A percentile compares a stretch with the other conserved stretches of the same genome.
Evolutionary conservation across 1,140 invertebrate species (phyloP).

Genomic region (Pogonognathellus flavescens): DNA sequence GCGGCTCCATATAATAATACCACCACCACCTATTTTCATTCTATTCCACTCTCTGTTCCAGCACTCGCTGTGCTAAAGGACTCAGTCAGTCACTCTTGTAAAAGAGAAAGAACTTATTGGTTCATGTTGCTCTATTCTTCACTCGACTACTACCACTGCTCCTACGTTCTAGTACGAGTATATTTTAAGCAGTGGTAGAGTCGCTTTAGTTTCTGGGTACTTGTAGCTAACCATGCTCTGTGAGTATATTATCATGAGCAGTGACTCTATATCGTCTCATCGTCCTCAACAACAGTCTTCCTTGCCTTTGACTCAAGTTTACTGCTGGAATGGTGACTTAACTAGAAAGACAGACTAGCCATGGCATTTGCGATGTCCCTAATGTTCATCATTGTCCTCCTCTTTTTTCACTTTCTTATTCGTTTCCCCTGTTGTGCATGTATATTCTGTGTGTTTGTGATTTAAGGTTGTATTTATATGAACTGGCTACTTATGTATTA

Average conservation of each 20-base stretch:
- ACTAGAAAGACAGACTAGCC: background rate
- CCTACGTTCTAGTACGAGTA: background rate
- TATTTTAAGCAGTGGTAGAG: background rate
- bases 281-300: background rate
- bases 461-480: background rate
- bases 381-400: conserved; percentile 43
- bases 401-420: background rate
- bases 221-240: background rate
- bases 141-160: background rate
- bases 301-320: background rate
- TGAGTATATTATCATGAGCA: background rate
- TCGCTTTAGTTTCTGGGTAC: conserved; percentile 7
- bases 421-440: background rate
- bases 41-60: conserved; percentile 1
- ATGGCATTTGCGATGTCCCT: conserved; percentile 24
- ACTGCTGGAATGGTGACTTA: background rate
- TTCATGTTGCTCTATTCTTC: conserved; percentile 27
- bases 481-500: background rate
- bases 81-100: conserved; percentile 25
- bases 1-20: conserved; percentile 47
- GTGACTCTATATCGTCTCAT: background rate
- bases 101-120: conserved; percentile 43
- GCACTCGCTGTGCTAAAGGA: background rate
- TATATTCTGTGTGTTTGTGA: background rate
- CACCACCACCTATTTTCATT: conserved; percentile 51